phyloP scores from a whole-genome alignment of 2,888 invertebrate genomes.

The Phalera bucephala region DNA sequence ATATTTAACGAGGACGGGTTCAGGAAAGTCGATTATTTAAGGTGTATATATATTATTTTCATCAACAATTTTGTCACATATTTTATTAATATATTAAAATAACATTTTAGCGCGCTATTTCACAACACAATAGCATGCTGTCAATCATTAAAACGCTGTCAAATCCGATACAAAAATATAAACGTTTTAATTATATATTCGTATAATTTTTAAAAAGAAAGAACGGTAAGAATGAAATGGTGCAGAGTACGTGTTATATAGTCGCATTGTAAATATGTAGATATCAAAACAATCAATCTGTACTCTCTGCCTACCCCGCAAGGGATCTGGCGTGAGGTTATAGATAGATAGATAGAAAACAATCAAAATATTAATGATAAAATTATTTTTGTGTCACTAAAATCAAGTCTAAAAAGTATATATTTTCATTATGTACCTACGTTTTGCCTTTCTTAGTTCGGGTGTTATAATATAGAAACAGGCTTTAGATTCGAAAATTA shows the following conservation, averaged over 20 bases:
- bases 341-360: too few species aligned
- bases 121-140: slow-evolving; percentile 20
- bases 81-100: slow-evolving; percentile 2
- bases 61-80: slow-evolving; percentile 9
- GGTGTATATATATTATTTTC: slow-evolving; percentile 7
- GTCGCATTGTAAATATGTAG: slow-evolving; percentile 4
- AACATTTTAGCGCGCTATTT: slow-evolving; percentile 8
- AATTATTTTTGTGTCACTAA: too few species aligned
- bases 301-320: too few species aligned
- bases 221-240: slow-evolving; percentile 38
- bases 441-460: too few species aligned
- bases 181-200: slow-evolving; percentile 32
- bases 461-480: too few species aligned
- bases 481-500: too few species aligned
- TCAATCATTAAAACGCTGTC: slow-evolving; percentile 24
- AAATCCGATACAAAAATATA: slow-evolving; percentile 41
- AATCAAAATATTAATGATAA: too few species aligned
- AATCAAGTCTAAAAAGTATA: too few species aligned
- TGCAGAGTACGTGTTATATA: slow-evolving; percentile 27
- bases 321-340: too few species aligned
- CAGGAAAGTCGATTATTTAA: slow-evolving; percentile 9
- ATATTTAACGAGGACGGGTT: slow-evolving; percentile 23
- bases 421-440: too few species aligned
- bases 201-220: slow-evolving; percentile 31
- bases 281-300: too few species aligned